Base-by-base conservation (phyloP, 92 coral and sea anemone genomes). In the Siderastrea radians region DNA sequence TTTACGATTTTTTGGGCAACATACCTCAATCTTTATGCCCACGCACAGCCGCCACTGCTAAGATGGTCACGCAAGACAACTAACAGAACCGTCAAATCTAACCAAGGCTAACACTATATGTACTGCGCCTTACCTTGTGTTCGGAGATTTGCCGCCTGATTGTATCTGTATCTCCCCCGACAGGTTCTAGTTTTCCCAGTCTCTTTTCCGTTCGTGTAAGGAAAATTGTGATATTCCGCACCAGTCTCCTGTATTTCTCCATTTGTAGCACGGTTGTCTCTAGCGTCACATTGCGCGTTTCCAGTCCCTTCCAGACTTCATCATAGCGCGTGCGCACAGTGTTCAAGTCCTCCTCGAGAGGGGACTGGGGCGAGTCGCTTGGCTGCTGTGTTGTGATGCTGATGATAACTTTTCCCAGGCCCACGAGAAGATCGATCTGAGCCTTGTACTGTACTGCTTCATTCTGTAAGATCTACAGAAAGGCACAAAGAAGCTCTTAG, bases 391-490 rank as follows among this genome's bases (percentile, higher is more conserved):
- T 90, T 62, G 98, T 94, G 79, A 97, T 95, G 66, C 95, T 94
- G 88, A 97, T 91, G 66, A 97, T 97, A 46, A 97, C 98, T 63
- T 97, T 97, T 11, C 99, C 98, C 7, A 97, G 93, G 50, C 99
- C 99, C 49, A 93, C 86, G 67, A 97, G 69, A 62, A 97, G 95
- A 91, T 97, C 99, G 65, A 97, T 90, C 52, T 95, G 98, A 26
- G 99, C 99, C 87, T 97, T 97, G 95, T 97, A 94, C 72, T 97
- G 92, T 61, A 97, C 98, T 19, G 99, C 99, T 70, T 97, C 99
- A 67, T 91, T 96, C 88, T 95, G 98, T 13, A 97, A 82, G 1
- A 86, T 68, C 99, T 97, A 17, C 7, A 83, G 43, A 19, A 59
- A 3, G 58, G 19, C 0, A n/a, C 5, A 65, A 66, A 47, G 14